phyloP scores from a whole-genome alignment of 2,113 vertebrate species.

The chimpanzee (Pan troglodytes) region NHGRI_mPanTro3-v2.1_pri NC_072398.2:168832001-168832500 shows the following conservation, averaged over 20 bases:
- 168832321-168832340: too few species aligned
- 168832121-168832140: neutral
- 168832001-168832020: neutral
- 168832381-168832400: too few species aligned
- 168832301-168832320: too few species aligned
- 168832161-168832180: neutral
- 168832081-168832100: neutral
- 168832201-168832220: neutral
- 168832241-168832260: neutral
- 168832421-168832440: too few species aligned
- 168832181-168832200: neutral
- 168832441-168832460: neutral
- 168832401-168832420: too few species aligned
- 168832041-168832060: neutral
- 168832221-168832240: neutral
- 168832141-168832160: neutral
- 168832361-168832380: too few species aligned
- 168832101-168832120: neutral
- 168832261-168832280: too few species aligned
- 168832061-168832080: neutral
- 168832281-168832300: too few species aligned
- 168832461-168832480: neutral
- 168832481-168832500: neutral
- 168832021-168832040: neutral
- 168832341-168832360: too few species aligned